phyloP scores from a whole-genome alignment of 1,140 invertebrate species.

The Dolichoris vasculosae region DNA sequence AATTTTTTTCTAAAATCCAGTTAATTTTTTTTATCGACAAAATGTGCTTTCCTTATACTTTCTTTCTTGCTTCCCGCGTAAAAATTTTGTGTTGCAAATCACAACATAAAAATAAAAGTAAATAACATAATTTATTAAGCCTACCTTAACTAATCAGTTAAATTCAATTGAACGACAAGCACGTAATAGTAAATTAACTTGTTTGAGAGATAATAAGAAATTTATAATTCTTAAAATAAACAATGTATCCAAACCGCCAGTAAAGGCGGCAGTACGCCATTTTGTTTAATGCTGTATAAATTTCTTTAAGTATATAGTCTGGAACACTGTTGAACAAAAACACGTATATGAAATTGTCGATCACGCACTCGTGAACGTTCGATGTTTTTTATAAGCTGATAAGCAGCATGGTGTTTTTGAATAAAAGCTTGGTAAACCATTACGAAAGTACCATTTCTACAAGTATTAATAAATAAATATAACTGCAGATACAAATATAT shows the following conservation, averaged over 20 bases:
- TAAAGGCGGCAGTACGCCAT: slow-evolving; percentile 58
- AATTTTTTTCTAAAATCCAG: not conserved
- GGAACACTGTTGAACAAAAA: not conserved
- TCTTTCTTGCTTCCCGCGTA: slow-evolving; percentile 43
- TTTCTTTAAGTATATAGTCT: not conserved
- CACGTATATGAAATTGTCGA: not conserved
- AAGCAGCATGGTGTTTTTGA: not conserved
- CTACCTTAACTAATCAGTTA: not conserved
- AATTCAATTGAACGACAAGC: not conserved
- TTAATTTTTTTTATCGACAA: not conserved
- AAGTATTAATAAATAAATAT: not conserved
- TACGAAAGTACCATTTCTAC: not conserved
- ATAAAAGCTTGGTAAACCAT: not conserved
- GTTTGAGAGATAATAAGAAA: not conserved
- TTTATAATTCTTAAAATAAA: slow-evolving; percentile 58
- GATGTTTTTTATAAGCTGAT: not conserved
- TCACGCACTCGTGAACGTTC: not conserved
- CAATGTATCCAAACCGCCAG: slow-evolving; percentile 54
- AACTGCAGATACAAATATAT: not conserved
- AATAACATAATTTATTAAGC: not conserved
- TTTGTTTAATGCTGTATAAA: slow-evolving; percentile 59
- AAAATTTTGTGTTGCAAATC: not conserved
- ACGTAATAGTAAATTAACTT: not conserved
- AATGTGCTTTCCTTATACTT: slow-evolving; percentile 2
- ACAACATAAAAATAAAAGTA: not conserved